Percentiles rank a stretch among this genome's conserved stretches.
Evolutionary conservation across 1,140 invertebrate genomes (phyloP).

Genomic region (Lepidostoma basale): DNA sequence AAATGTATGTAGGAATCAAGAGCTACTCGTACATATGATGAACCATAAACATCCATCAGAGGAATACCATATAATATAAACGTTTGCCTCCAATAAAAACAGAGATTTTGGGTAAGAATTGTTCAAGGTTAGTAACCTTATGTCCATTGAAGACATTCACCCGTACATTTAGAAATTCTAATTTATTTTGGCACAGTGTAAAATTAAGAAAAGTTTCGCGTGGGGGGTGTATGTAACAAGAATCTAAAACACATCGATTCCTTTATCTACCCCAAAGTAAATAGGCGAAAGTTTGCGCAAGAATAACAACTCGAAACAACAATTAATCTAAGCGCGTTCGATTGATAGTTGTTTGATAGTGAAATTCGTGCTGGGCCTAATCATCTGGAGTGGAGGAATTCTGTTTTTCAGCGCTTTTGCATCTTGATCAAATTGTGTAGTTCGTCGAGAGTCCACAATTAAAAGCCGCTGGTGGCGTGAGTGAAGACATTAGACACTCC

Average conservation of each 20-base stretch:
- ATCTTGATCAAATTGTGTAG: conserved; percentile 1
- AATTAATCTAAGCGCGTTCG: background rate
- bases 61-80: no score
- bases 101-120: no score
- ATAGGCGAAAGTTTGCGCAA: background rate
- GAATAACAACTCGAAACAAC: background rate
- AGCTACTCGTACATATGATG: no score
- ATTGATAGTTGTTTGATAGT: background rate
- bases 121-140: no score
- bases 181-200: no score
- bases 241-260: background rate
- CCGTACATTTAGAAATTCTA: no score
- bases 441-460: background rate
- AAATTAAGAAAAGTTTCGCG: no score
- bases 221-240: no score
- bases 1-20: no score
- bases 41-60: no score
- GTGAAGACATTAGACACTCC: background rate
- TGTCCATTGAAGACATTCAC: no score
- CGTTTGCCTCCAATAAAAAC: no score
- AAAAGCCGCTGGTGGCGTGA: conserved; percentile 2
- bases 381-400: background rate
- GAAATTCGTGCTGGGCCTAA: background rate
- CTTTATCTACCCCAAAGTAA: background rate
- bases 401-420: background rate